phyloP scores from a whole-genome alignment of 2,113 vertebrate genomes.

The Acanthisitta chloris region DNA sequence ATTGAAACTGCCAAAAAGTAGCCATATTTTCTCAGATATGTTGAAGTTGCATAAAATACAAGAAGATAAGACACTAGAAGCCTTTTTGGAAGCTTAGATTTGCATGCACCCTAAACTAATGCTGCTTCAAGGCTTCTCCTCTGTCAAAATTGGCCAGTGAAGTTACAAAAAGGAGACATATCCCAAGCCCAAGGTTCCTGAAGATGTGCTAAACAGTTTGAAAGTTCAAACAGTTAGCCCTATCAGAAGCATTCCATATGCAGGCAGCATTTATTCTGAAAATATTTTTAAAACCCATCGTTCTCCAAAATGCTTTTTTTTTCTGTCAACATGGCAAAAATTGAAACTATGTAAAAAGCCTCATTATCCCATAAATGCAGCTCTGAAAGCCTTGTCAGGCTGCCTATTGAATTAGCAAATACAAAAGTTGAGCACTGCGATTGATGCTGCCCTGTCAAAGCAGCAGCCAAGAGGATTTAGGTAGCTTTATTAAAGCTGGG shows the following conservation, averaged over 20 bases:
- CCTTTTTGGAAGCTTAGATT: background rate
- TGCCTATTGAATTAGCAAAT: slow-evolving; percentile 63
- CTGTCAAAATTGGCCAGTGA: background rate
- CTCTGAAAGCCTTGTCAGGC: slow-evolving; percentile 49
- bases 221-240: background rate
- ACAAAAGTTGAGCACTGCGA: slow-evolving; percentile 56
- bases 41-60: background rate
- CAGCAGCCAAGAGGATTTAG: slow-evolving; percentile 67
- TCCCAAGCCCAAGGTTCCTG: background rate
- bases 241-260: background rate
- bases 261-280: slow-evolving; percentile 14
- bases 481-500: slow-evolving; percentile 73
- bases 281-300: background rate
- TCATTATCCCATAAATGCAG: slow-evolving; percentile 55
- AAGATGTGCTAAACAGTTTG: background rate
- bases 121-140: background rate
- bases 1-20: background rate
- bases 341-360: slow-evolving; percentile 32
- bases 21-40: background rate
- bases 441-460: slow-evolving; percentile 63
- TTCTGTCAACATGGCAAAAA: slow-evolving; percentile 49
- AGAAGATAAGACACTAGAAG: background rate
- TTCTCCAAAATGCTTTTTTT: slow-evolving; percentile 7
- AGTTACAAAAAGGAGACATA: background rate
- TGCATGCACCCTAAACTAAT: background rate